Evolutionary conservation across 92 coral and sea anemone species (phyloP).

Genomic region (Epizoanthus rinbou): DNA sequence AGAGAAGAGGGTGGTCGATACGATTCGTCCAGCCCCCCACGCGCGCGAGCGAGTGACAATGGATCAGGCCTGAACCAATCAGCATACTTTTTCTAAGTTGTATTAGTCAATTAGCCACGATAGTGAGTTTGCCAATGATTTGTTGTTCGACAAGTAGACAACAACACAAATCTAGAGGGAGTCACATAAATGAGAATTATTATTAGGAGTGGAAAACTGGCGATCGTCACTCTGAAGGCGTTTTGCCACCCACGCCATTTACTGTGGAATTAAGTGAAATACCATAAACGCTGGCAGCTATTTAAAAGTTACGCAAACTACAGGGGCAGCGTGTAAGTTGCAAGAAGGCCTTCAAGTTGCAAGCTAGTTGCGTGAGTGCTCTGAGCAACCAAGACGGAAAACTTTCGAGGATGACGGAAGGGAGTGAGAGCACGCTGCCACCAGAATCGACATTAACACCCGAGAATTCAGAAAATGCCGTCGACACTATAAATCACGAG

Average conservation of each 20-base stretch:
- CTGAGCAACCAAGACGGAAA: constrained; percentile 34
- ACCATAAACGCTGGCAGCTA: constrained; percentile 25
- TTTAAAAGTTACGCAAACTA: constrained; percentile 27
- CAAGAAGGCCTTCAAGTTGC: constrained; percentile 16
- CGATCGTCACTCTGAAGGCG: not conserved
- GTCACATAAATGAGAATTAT: constrained; percentile 64
- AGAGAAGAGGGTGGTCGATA: constrained; percentile 74
- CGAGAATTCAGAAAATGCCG: constrained; percentile 36
- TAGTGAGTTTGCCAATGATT: constrained; percentile 72
- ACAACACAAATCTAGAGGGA: constrained; percentile 69
- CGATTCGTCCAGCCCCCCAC: constrained; percentile 45
- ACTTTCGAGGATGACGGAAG: constrained; percentile 29
- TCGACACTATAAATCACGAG: constrained; percentile 10
- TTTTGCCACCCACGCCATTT: constrained; percentile 71
- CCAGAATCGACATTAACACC: constrained; percentile 33
- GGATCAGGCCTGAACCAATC: constrained; percentile 69
- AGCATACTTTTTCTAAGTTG: constrained; percentile 53
- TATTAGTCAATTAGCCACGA: constrained; percentile 84
- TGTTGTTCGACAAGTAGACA: constrained; percentile 66
- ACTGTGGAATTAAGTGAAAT: constrained; percentile 51
- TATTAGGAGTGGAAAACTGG: constrained; percentile 49
- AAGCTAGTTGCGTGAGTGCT: constrained; percentile 32
- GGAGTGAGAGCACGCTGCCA: constrained; percentile 13
- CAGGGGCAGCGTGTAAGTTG: constrained; percentile 18
- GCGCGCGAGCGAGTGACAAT: constrained; percentile 73